Conservation (phyloP, 2,797 vertebrate species). For the Tokudaia tokunoshimensis region DNA sequence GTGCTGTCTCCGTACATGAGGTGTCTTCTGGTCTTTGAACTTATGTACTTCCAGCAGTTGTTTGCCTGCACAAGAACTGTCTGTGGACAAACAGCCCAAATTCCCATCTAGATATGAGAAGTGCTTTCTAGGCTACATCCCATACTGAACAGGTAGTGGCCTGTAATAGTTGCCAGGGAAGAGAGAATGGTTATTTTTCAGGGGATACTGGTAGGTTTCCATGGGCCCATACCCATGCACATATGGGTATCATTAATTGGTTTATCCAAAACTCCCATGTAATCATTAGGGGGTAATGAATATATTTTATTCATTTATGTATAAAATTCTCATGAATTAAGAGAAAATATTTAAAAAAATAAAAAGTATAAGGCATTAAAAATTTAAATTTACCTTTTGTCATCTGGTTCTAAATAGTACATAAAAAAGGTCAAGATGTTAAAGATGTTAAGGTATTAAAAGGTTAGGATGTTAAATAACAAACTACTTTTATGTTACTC, state of each 20-base stretch:
- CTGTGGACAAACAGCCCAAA: not conserved
- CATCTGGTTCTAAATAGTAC: not conserved
- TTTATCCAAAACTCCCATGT: not conserved
- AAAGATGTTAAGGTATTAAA: too few species aligned
- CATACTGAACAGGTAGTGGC: not conserved
- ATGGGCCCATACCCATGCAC: too few species aligned
- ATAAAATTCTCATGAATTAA: not conserved
- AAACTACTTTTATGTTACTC: slow-evolving; percentile 14
- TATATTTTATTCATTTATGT: not conserved
- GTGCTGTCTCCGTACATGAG: not conserved
- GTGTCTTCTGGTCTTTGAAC: not conserved
- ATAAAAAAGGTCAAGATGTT: not conserved
- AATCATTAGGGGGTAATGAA: not conserved
- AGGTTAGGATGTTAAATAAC: not conserved
- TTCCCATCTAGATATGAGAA: not conserved
- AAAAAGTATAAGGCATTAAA: not conserved
- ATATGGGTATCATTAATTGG: not conserved
- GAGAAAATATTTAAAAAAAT: not conserved
- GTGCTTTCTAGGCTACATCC: not conserved
- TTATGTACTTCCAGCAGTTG: too few species aligned
- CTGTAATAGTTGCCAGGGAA: not conserved
- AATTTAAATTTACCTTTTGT: not conserved
- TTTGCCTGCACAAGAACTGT: not conserved
- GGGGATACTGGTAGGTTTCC: not conserved
- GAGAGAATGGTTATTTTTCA: not conserved